These are phyloP conservation scores for Venusia cambrica DNA, from an alignment of 2,888 invertebrate species.

Conservation along the genomic window DNA sequence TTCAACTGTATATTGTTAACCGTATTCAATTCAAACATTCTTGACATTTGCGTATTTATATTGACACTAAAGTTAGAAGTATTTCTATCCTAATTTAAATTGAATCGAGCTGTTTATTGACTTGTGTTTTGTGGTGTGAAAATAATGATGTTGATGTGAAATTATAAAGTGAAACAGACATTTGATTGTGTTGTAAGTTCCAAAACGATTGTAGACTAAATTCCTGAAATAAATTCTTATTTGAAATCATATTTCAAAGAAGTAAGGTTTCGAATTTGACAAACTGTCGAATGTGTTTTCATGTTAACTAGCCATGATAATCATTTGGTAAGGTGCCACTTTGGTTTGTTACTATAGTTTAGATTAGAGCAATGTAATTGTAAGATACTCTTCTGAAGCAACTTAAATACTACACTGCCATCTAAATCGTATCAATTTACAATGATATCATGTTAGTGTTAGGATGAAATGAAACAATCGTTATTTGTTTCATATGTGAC, in stretches of 20 bases:
- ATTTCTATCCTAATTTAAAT: conserved; percentile 34
- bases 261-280: conserved; percentile 12
- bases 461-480: too few relatives aligned
- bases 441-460: background rate
- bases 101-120: conserved; percentile 36
- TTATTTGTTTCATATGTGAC: too few relatives aligned
- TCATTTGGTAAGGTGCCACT: conserved; percentile 53
- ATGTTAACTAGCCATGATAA: conserved; percentile 8
- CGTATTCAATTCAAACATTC: background rate
- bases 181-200: too few relatives aligned
- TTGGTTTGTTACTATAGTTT: conserved; percentile 38
- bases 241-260: conserved; percentile 17
- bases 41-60: too few relatives aligned
- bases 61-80: conserved; percentile 28
- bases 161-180: too few relatives aligned
- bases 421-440: conserved; percentile 9
- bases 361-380: too few relatives aligned
- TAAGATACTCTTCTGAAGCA: too few relatives aligned
- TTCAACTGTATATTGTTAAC: too few relatives aligned
- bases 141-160: conserved; percentile 3
- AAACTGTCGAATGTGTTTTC: conserved; percentile 2
- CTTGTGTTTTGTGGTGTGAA: conserved; percentile 25
- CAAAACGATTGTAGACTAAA: too few relatives aligned
- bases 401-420: conserved; percentile 28
- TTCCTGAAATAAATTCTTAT: too few relatives aligned